Evolutionary conservation across 2,888 invertebrate species (phyloP), one percentile per base, ranked within the genome.

Genomic region (Andrena chrysosceles): DNA sequence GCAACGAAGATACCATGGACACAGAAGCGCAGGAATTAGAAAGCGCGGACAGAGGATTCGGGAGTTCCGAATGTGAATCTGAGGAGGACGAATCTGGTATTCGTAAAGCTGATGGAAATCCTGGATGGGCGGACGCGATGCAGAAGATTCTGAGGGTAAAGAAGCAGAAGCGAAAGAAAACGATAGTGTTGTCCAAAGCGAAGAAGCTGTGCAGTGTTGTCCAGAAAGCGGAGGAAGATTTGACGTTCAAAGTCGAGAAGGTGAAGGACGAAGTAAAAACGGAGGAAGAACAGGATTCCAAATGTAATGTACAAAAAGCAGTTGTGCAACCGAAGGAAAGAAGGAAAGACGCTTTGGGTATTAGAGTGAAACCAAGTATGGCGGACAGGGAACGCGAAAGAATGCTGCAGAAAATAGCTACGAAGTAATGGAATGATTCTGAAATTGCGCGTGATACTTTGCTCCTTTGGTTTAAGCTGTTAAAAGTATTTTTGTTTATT

Each of bases 111-210:
- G 75, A 23, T 26, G 86, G 85, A 0, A 97, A 97, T 93, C 94
- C 95, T 83, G 97, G 96, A 2, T 98, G 98, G 98, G 98, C 97
- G 1, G 96, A 98, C 94, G 97, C 97, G 0, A 96, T 98, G 91
- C 95, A 96, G 7, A 97, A 97, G 94, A 97, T 98, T 85, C 94
- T 98, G 31, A 96, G 95, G 79, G 95, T 96, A 1, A 96, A 95
- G 35, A 97, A 97, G 92, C 97, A 97, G 0, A 97, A 96, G 93
- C 95, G 95, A 59, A 97, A 97, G 89, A 97, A 97, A 92, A 95
- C 96, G 0, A 94, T 97, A 72, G 97, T 98, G 0, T 93, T 98
- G 52, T 97, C 97, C 0, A 96, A 97, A 91, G 98, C 98, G 0
- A 98, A 97, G 91, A 97, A 97, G 93, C 93, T 96, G 74, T 95